Percentiles rank a stretch among this genome's conserved stretches.
These are phyloP conservation scores for Bombylius major DNA, from an alignment of 2,888 invertebrate genomes.

Conservation along the genomic window DNA sequence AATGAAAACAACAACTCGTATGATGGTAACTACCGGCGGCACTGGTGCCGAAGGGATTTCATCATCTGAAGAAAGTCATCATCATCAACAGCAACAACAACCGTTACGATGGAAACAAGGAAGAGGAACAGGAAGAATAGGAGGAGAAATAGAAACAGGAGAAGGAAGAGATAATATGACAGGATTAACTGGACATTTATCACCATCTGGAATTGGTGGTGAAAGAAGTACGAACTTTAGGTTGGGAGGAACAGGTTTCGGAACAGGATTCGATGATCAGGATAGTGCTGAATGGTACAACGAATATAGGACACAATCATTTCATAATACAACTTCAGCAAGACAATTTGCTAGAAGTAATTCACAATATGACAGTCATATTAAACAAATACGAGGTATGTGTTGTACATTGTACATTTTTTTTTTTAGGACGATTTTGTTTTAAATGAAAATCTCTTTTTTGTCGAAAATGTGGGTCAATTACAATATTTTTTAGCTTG, in stretches of 20 bases:
- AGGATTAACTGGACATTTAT: neutral
- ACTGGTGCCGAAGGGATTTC: slow-evolving; percentile 4
- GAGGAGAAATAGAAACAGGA: too few relatives aligned
- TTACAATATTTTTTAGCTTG: too few relatives aligned
- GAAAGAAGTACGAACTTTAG: neutral
- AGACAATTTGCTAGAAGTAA: slow-evolving; percentile 64
- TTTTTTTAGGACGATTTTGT: too few relatives aligned
- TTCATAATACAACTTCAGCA: slow-evolving; percentile 52
- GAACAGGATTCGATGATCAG: slow-evolving; percentile 18
- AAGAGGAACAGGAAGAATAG: neutral
- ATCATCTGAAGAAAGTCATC: slow-evolving; percentile 15
- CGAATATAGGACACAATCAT: slow-evolving; percentile 39
- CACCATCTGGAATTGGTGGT: neutral
- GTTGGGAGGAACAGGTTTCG: neutral
- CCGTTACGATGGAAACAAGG: slow-evolving; percentile 20
- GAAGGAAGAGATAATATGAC: slow-evolving; percentile 11
- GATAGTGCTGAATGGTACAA: slow-evolving; percentile 43
- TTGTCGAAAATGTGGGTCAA: too few relatives aligned
- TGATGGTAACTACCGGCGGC: slow-evolving; percentile 5
- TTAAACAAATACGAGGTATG: slow-evolving; percentile 72
- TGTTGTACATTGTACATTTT: too few relatives aligned
- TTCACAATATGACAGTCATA: slow-evolving; percentile 77
- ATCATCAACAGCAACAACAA: slow-evolving; percentile 15
- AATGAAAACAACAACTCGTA: slow-evolving; percentile 26
- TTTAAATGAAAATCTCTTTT: too few relatives aligned